Evolutionary conservation across 2,797 vertebrate genomes (phyloP).

Genomic region (Epinephelus awoara): DNA sequence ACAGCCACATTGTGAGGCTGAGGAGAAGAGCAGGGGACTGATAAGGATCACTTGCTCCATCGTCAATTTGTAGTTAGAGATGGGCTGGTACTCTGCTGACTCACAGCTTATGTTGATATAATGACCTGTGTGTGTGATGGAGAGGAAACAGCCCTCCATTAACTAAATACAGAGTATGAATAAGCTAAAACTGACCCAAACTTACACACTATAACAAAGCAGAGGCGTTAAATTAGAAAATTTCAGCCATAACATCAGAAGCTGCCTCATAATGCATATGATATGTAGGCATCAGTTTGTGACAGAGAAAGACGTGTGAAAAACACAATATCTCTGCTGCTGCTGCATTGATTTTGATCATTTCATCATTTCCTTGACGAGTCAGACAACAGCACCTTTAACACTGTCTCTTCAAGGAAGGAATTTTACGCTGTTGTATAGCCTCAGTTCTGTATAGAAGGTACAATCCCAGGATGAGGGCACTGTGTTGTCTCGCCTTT

Average conservation of each 20-base stretch:
- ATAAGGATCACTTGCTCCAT: constrained; percentile 20
- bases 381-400: no score
- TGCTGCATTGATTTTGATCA: no score
- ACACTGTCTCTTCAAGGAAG: no score
- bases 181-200: background rate
- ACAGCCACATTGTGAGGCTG: constrained; percentile 67
- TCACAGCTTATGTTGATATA: constrained; percentile 32
- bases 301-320: no score
- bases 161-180: background rate
- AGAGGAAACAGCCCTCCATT: background rate
- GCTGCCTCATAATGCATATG: no score
- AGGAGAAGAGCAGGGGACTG: constrained; percentile 21
- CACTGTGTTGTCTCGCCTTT: no score
- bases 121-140: constrained; percentile 25
- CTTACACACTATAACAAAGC: background rate
- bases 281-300: no score
- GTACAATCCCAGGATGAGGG: no score
- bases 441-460: no score
- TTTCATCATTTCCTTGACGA: no score
- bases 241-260: background rate
- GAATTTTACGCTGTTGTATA: no score
- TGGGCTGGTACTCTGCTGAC: constrained; percentile 55
- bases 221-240: background rate
- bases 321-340: no score
- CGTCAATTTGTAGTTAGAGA: constrained; percentile 31